Percentiles rank a stretch among this genome's conserved stretches.
Conservation (phyloP, 2,113 vertebrate species). For the Salvelinus sp. region DNA sequence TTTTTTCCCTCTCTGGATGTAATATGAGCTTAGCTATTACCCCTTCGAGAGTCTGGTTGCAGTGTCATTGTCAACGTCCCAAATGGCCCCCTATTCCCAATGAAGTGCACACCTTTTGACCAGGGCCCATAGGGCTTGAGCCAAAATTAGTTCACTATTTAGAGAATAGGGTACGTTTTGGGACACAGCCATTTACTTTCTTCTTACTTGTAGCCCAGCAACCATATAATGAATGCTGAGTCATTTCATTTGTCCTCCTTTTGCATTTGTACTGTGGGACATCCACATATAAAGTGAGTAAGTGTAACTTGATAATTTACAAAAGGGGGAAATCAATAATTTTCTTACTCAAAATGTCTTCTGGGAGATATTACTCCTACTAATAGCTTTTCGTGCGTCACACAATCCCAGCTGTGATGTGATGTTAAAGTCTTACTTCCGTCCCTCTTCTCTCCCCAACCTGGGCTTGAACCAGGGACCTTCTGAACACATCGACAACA, state of each 20-base stretch:
- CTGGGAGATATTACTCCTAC: too few species aligned
- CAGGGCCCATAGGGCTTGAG: too few species aligned
- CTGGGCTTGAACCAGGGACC: too few species aligned
- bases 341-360: background rate
- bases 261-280: slow-evolving; percentile 20
- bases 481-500: too few species aligned
- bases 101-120: too few species aligned
- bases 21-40: background rate
- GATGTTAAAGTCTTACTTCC: too few species aligned
- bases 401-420: too few species aligned
- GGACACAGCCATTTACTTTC: slow-evolving; percentile 15
- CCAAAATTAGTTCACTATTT: too few species aligned
- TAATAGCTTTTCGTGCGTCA: too few species aligned
- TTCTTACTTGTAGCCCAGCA: slow-evolving; percentile 31
- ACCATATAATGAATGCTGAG: slow-evolving; percentile 27
- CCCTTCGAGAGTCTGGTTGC: slow-evolving; percentile 14
- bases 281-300: background rate
- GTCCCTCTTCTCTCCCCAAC: too few species aligned
- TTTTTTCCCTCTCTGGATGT: slow-evolving; percentile 17
- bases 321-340: slow-evolving; percentile 19
- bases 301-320: background rate
- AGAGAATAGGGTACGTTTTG: too few species aligned
- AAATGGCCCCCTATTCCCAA: too few species aligned
- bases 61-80: background rate
- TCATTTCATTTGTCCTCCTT: slow-evolving; percentile 27